Evolutionary conservation across 1,140 invertebrate genomes (phyloP), one percentile per base, ranked within the genome.

Genomic region (Subanguina moxae): DNA sequence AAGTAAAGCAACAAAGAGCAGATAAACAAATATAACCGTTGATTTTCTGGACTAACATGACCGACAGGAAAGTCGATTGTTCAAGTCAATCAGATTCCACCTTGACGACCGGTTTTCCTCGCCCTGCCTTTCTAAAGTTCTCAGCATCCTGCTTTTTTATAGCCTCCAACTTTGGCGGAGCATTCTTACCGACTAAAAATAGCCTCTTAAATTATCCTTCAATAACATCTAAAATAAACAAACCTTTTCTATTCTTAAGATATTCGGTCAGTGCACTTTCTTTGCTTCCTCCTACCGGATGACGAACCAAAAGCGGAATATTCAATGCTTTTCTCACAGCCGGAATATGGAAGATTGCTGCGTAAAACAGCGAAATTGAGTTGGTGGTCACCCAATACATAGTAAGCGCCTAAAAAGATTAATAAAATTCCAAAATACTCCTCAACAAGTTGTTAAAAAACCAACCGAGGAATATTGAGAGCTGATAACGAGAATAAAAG

Each of bases 321-420:
- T 90, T 89, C 48, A 93, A 90, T 74, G 87, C 89, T 23, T 87
- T 84, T 76, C 90, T 84, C 1, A 96, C 87, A 46, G 82, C 79
- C 15, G 90, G 88, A 64, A 92, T 86, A 83, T 87, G 89, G 11
- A 97, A 84, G 57, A 94, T 45, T 13, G 86, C 85, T 21, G 90
- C 90, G 88, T 95, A 92, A 0, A 86, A 57, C 7, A 97, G 77
- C 0, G 93, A 94, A 66, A 94, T 88, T n/a, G 90, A 85, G 83
- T 97, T 97, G 64, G 88, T 90, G 28, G 89, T 88, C 32, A 87
- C 85, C 94, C 94, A 97, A 82, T 97, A 97, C 45, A 89, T 88
- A 25, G 93, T 84, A 77, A 97, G 88, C 17, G 90, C 91, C 88
- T 89, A 74, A n/a, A 83, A 76, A 46, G 52, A 21, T 15, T 5